These are phyloP conservation scores for Drosophila antonietae DNA, from an alignment of 2,888 invertebrate genomes.

Conservation along the genomic window DNA sequence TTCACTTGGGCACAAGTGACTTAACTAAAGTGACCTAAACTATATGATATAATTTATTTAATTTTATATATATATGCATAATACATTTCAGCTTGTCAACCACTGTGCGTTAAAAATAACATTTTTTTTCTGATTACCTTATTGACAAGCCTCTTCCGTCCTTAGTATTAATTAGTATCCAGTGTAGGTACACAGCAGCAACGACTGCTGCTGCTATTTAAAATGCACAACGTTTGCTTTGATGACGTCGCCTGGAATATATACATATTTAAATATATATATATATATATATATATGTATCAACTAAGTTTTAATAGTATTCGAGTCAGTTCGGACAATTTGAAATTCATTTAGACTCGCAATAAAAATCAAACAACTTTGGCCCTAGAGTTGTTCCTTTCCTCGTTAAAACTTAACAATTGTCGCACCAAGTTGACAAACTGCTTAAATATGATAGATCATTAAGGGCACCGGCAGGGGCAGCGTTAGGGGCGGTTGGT, in stretches of 20 bases:
- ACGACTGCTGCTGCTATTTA: conserved; percentile 8
- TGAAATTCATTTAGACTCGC: conserved; percentile 60
- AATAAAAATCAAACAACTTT: conserved; percentile 40
- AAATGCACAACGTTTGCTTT: conserved; percentile 19
- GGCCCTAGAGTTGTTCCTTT: conserved; percentile 12
- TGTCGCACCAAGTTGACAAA: conserved; percentile 58
- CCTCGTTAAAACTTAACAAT: conserved; percentile 61
- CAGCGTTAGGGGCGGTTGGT: not conserved
- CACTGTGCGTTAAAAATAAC: not conserved
- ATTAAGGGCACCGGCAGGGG: conserved; percentile 2
- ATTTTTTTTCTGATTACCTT: not conserved
- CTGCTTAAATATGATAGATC: conserved; percentile 55
- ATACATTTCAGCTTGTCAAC: not conserved
- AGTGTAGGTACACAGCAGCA: not conserved
- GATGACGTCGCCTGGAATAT: conserved; percentile 7
- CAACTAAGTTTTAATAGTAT: conserved; percentile 1
- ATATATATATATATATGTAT: too few species aligned
- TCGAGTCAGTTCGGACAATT: conserved; percentile 42
- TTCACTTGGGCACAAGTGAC: accelerated
- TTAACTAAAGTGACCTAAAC: not conserved
- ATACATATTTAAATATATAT: not conserved
- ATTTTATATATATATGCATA: not conserved
- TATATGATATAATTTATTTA: not conserved
- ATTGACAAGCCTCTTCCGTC: conserved; percentile 17
- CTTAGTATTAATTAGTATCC: conserved; percentile 13